Base-by-base conservation (phyloP, 1,140 invertebrate species). In the Pararge aegeria region DNA sequence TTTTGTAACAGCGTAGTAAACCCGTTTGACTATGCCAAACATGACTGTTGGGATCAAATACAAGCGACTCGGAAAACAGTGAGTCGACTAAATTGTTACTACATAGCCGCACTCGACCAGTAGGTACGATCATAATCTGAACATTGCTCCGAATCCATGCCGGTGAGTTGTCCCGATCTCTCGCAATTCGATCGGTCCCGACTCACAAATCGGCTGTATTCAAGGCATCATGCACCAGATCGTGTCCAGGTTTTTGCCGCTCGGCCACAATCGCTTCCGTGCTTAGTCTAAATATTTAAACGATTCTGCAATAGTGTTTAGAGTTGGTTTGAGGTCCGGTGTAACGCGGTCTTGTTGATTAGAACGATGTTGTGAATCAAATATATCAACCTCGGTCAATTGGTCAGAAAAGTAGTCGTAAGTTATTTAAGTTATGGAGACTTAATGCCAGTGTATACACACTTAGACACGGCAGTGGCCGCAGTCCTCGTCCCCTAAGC, bases 401-500 rank as follows among this genome's bases (percentile, higher is more conserved):
- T n/a, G n/a, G 66, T 50, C 66, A 55, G 66, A 56, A 66, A 59
- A 52, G 46, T 74, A 79, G 69, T 68, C 68, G 68, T 78, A 79
- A 75, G 74, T 75, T 75, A 72, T 78, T 78, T 79, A 71, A 80
- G 70, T 78, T 80, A 63, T 74, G 72, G 66, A 60, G 49, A 64
- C 66, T 24, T 7, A 24, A 24, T 70, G 55, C 55, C 64, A 71
- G 59, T 66, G 63, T 70, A 55, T 61, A 62, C 53, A 55, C 62
- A 55, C 19, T 61, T 50, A 51, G 34, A 60, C 42, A 57, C 58
- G 55, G 55, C 52, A 59, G 57, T 63, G 50, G 29, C 48, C 49
- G 19, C 40, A 50, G 3, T 21, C 1, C 27, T 54, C 58, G 56
- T 55, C 60, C 68, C 61, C 58, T 53, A 60, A 46, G 50, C 40